Conservation (phyloP, 1,140 invertebrate species). For the Delia radicum region DNA sequence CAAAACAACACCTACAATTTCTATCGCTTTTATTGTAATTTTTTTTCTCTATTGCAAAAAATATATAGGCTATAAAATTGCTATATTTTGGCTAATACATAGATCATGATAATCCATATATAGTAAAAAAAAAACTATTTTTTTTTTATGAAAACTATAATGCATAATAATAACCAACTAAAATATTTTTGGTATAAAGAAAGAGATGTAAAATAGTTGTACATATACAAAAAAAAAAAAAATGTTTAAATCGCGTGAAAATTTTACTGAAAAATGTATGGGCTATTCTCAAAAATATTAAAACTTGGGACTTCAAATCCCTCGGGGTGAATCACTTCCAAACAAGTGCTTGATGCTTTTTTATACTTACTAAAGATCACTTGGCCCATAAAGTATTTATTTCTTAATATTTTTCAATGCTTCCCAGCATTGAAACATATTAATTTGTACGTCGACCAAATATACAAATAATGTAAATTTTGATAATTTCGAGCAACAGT, state of each 20-base stretch:
- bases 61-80: conserved; percentile 16
- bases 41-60: background rate
- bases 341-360: too few relatives aligned
- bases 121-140: background rate
- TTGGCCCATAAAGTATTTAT: too few relatives aligned
- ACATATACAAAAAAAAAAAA: background rate
- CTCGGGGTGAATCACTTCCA: too few relatives aligned
- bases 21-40: background rate
- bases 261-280: background rate
- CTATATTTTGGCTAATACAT: too few relatives aligned
- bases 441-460: too few relatives aligned
- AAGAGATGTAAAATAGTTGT: background rate
- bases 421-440: too few relatives aligned
- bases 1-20: conserved; percentile 12
- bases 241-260: background rate
- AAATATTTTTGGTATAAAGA: background rate
- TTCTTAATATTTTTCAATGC: too few relatives aligned
- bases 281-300: too few relatives aligned
- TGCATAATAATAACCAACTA: background rate
- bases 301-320: too few relatives aligned
- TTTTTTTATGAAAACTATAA: background rate
- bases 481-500: too few relatives aligned
- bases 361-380: too few relatives aligned
- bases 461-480: too few relatives aligned
- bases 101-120: background rate